phyloP scores from a whole-genome alignment of 2,888 invertebrate genomes.

The Harpalus rufipes region DNA sequence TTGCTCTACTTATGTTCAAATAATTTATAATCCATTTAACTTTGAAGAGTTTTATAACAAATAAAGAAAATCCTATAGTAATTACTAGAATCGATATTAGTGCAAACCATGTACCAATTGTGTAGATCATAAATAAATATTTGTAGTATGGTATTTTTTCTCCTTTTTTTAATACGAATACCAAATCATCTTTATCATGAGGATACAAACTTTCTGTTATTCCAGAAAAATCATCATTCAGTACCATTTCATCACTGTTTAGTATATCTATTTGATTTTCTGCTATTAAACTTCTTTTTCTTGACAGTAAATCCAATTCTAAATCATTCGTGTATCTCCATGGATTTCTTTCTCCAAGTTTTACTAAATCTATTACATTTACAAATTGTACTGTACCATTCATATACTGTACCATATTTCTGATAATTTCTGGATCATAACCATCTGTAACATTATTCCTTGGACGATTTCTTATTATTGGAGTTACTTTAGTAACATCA shows the following conservation, averaged over 20 bases:
- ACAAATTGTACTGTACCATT: slow-evolving; percentile 45
- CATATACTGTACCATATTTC: slow-evolving; percentile 44
- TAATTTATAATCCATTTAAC: slow-evolving; percentile 20
- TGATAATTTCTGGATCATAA: slow-evolving; percentile 52
- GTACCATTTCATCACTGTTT: slow-evolving; percentile 61
- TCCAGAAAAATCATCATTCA: slow-evolving; percentile 60
- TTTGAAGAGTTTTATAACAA: slow-evolving; percentile 6
- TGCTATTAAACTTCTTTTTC: slow-evolving; percentile 32
- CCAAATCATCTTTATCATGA: slow-evolving; percentile 60
- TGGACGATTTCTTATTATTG: neutral
- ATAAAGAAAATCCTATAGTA: slow-evolving; percentile 1
- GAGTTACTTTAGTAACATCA: slow-evolving; percentile 52
- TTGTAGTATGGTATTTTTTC: slow-evolving; percentile 57
- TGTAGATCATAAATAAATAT: slow-evolving; percentile 59
- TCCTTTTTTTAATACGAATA: slow-evolving; percentile 34
- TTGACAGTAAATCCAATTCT: slow-evolving; percentile 5
- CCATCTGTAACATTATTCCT: slow-evolving; percentile 32
- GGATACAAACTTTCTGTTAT: slow-evolving; percentile 63
- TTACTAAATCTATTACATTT: slow-evolving; percentile 40
- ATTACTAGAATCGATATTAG: slow-evolving; percentile 10
- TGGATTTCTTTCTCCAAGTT: slow-evolving; percentile 61
- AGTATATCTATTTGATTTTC: slow-evolving; percentile 57
- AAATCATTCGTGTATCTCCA: slow-evolving; percentile 60
- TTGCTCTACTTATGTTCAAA: slow-evolving; percentile 32
- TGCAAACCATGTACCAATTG: slow-evolving; percentile 37